Evolutionary conservation across 2,113 vertebrate genomes (phyloP).

Genomic region (Sceloporus undulatus): DNA sequence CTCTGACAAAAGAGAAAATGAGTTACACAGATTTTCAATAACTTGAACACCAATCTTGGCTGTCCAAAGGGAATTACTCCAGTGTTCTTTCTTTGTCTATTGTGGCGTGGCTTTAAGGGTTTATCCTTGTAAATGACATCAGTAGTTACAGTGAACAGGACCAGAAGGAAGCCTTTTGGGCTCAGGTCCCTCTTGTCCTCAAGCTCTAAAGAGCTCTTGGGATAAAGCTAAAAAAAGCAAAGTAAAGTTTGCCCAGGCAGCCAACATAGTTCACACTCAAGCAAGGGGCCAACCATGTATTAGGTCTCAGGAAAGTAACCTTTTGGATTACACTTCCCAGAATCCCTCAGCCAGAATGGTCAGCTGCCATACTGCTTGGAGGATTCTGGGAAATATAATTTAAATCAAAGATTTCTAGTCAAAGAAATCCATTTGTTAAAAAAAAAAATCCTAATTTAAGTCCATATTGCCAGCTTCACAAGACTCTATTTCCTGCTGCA

Average conservation of each 20-base stretch:
- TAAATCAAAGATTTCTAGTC: not conserved
- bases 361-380: no score
- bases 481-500: no score
- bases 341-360: not conserved
- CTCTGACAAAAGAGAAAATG: constrained; percentile 84
- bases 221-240: constrained; percentile 74
- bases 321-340: not conserved
- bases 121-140: constrained; percentile 77
- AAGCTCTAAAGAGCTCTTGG: constrained; percentile 66
- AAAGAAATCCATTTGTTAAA: no score
- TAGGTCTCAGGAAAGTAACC: not conserved
- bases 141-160: constrained; percentile 80
- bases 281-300: constrained; percentile 23
- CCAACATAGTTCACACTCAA: constrained; percentile 42
- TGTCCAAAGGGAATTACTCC: constrained; percentile 71
- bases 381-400: not conserved
- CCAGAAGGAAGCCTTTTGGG: constrained; percentile 64
- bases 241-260: constrained; percentile 59
- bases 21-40: constrained; percentile 83
- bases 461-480: no score
- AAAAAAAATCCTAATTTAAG: no score
- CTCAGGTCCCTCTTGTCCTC: constrained; percentile 77
- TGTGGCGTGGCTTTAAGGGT: constrained; percentile 75
- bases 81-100: constrained; percentile 71
- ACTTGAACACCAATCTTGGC: constrained; percentile 73